phyloP scores from a whole-genome alignment of 2,888 invertebrate species.

The Temnothorax rugatulus region DNA sequence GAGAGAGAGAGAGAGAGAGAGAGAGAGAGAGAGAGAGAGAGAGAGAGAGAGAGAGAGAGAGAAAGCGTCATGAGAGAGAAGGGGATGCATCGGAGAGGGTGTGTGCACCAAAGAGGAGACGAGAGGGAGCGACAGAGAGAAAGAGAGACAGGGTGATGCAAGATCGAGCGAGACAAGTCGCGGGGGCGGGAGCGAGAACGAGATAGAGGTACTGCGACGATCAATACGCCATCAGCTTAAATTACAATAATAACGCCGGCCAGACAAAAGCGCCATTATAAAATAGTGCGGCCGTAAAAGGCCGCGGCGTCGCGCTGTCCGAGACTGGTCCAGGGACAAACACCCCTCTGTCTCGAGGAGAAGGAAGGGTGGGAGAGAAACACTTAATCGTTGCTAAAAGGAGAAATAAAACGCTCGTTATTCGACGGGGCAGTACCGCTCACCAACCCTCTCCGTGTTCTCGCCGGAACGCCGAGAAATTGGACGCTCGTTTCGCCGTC shows the following conservation, averaged over 20 bases:
- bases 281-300: conserved; percentile 74
- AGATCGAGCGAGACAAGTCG: conserved; percentile 56
- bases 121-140: conserved; percentile 37
- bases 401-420: conserved; percentile 57
- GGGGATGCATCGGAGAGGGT: conserved; percentile 36
- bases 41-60: conserved; percentile 52
- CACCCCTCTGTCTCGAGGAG: conserved; percentile 15
- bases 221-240: conserved; percentile 81
- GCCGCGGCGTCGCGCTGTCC: conserved; percentile 54
- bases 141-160: conserved; percentile 3
- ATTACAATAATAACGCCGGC: conserved; percentile 80
- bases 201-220: conserved; percentile 72
- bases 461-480: conserved; percentile 19
- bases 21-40: not conserved
- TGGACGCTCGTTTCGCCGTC: conserved; percentile 29
- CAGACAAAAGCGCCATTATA: conserved; percentile 76
- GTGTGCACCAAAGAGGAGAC: conserved; percentile 44
- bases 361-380: not conserved
- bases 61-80: conserved; percentile 8
- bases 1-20: conserved; percentile 49
- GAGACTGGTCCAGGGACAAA: conserved; percentile 59
- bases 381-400: conserved; percentile 61
- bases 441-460: conserved; percentile 1
- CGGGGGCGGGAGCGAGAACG: conserved; percentile 54
- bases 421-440: not conserved